Evolutionary conservation across 2,888 invertebrate species (phyloP), one percentile per base, ranked within the genome.

Genomic region (Drosophila putrida): DNA sequence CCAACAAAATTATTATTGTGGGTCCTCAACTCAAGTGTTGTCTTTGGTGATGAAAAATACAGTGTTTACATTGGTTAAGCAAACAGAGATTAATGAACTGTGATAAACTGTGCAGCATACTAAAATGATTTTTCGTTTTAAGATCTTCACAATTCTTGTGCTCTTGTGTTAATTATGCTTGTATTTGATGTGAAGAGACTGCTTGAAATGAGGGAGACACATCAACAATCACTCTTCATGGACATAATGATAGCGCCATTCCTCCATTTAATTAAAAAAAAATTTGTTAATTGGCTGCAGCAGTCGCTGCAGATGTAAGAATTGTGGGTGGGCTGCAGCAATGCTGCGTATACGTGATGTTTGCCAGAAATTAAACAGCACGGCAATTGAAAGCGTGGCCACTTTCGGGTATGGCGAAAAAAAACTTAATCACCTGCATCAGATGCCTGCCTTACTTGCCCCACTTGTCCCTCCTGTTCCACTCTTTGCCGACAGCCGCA

Each of bases 231-330:
- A 51, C 15, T 57, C 43, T 35, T 27, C 38, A 53, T 35, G 4
- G 6, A 27, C 51, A 43, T 43, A 33, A 44, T n/a, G 43, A 55
- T 49, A 49, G 58, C 54, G 43, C 66, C 68, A 62, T 66, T 68
- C 53, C 51, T 69, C 78, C 73, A 76, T 71, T 79, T 82, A 80
- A 80, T 80, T 79, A 71, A 75, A 75, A 76, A 53, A 59, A 63
- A 66, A 31, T 67, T 81, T 57, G 69, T 68, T 78, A 83, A 80
- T 80, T 80, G 79, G 73, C 79, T 64, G 51, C 53, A 43, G 47
- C 47, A 25, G 60, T 11, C 15, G 25, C 46, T 47, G 46, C 44
- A 44, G 27, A 41, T 15, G 47, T 35, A 35, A 51, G 20, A 57
- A 11, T 31, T 15, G 25, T n/a, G 41, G n/a, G 25, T 8, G 38